These are phyloP conservation scores for Coryphaenoides rupestris DNA, from an alignment of 2,113 vertebrate species.

Conservation along the genomic window DNA sequence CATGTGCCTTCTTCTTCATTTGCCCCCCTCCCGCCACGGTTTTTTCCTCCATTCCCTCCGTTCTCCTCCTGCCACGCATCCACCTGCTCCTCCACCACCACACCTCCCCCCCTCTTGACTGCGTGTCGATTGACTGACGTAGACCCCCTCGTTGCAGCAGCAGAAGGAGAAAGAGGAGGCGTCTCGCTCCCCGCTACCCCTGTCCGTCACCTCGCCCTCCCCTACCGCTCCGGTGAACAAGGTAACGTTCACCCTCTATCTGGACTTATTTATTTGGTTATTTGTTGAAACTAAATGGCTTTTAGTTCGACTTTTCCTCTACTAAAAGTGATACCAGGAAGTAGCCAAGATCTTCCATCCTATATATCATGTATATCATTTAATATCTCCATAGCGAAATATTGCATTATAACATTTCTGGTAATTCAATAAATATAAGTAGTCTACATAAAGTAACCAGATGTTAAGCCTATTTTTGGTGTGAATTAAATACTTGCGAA, in stretches of 20 bases:
- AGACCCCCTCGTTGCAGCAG: conserved; percentile 72
- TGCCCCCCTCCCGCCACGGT: not conserved
- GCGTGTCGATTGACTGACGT: conserved; percentile 32
- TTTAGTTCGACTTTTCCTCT: too few relatives aligned
- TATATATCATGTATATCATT: too few relatives aligned
- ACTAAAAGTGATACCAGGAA: too few relatives aligned
- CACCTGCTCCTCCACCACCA: not conserved
- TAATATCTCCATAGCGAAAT: too few relatives aligned
- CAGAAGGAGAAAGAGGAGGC: conserved; percentile 58
- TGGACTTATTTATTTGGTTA: too few relatives aligned
- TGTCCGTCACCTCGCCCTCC: conserved; percentile 41
- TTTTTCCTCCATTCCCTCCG: not conserved
- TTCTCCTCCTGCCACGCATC: not conserved
- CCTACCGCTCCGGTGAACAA: conserved; percentile 38
- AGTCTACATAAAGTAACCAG: too few relatives aligned
- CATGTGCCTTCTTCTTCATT: not conserved
- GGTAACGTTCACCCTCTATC: conserved; percentile 42
- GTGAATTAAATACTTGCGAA: too few relatives aligned
- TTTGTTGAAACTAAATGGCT: too few relatives aligned
- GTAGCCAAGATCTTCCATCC: too few relatives aligned
- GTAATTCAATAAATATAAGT: too few relatives aligned
- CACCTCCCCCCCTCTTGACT: not conserved
- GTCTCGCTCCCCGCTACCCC: conserved; percentile 55
- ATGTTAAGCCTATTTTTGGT: too few relatives aligned
- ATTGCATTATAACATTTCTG: too few relatives aligned